Percentiles rank a stretch among this genome's conserved stretches.
Conservation (phyloP, 1,140 invertebrate genomes). For the Trypoxylus dichotomus region DNA sequence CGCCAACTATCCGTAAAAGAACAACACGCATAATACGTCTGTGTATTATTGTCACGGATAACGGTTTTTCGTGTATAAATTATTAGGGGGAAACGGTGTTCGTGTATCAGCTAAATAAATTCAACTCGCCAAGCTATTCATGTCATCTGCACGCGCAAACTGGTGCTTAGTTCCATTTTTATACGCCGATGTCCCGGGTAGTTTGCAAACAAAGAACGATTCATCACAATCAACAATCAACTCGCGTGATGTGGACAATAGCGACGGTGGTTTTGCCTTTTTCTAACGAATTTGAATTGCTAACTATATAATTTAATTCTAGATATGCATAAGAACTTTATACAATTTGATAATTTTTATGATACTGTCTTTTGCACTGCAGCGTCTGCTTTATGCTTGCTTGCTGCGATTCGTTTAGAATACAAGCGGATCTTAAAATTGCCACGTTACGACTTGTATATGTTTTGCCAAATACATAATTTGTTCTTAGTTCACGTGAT, state of each 20-base stretch:
- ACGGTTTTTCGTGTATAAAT: background rate
- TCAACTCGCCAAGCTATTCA: background rate
- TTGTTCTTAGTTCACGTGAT: no score
- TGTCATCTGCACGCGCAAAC: background rate
- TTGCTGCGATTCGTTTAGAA: no score
- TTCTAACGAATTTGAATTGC: no score
- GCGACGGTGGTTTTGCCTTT: background rate
- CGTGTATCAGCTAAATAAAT: background rate
- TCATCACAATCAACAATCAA: background rate
- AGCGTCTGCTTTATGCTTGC: no score
- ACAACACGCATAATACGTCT: background rate
- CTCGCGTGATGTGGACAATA: background rate
- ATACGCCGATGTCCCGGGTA: background rate
- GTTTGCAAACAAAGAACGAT: background rate
- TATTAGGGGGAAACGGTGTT: background rate
- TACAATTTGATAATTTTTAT: no score
- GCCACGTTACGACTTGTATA: no score
- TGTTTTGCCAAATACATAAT: no score
- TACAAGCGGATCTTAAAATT: no score
- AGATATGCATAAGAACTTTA: no score
- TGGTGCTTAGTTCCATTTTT: background rate
- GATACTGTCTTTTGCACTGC: no score
- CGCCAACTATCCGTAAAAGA: background rate
- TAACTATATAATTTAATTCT: no score
- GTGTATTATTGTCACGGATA: background rate